A percentile compares a stretch with the other conserved stretches of the same genome.
phyloP scores from a whole-genome alignment of 2,797 vertebrate species.

The Ispidina picta region DNA sequence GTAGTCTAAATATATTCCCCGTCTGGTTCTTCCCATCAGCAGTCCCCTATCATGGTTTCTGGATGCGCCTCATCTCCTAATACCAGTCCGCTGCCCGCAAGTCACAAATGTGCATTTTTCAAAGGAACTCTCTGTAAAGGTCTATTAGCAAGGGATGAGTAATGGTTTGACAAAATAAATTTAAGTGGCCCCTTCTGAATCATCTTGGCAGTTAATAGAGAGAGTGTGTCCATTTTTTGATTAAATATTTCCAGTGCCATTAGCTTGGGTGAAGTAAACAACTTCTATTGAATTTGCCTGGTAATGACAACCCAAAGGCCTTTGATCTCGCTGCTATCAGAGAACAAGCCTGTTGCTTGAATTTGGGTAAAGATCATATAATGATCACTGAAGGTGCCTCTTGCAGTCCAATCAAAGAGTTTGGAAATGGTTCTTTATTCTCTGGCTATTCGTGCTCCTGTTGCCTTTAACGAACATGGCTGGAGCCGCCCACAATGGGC shows the following conservation, averaged over 20 bases:
- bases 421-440: neutral
- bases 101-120: neutral
- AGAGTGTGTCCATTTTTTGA: conserved; percentile 51
- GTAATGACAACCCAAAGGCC: conserved; percentile 4
- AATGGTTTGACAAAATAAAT: conserved; percentile 47
- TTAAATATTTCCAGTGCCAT: conserved; percentile 64
- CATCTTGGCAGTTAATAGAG: conserved; percentile 52
- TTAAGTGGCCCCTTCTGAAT: conserved; percentile 63
- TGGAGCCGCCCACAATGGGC: neutral
- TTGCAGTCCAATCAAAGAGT: neutral
- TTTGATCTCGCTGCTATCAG: conserved; percentile 46
- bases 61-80: neutral
- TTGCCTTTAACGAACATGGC: neutral
- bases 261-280: conserved; percentile 47
- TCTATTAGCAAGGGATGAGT: conserved; percentile 59
- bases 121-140: conserved; percentile 45
- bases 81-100: neutral
- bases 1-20: neutral
- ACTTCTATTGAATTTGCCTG: conserved; percentile 5
- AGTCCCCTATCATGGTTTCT: neutral
- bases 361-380: neutral
- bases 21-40: neutral
- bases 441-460: rapidly evolving
- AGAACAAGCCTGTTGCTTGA: neutral
- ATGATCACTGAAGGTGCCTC: neutral